Conservation (phyloP, 2,888 invertebrate genomes). For the Pandemis cinnamomeana region DNA sequence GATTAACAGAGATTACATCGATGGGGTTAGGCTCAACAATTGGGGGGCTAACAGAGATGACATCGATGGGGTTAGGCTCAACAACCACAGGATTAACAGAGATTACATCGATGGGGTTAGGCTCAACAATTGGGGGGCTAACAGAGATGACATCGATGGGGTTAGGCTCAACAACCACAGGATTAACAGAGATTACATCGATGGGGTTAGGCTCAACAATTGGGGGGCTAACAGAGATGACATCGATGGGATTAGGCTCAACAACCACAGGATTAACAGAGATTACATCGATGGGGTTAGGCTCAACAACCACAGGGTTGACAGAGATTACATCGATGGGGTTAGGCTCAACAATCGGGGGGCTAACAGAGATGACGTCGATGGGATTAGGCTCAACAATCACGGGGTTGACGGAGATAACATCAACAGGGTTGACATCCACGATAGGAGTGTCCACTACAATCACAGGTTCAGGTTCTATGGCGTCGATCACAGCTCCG, state of each 20-base stretch:
- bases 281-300: slow-evolving; percentile 14
- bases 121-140: not conserved
- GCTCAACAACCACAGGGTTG: not conserved
- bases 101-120: no score
- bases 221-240: not conserved
- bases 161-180: not conserved
- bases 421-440: slow-evolving; percentile 38
- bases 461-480: slow-evolving; percentile 20
- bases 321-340: slow-evolving; percentile 9
- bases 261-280: not conserved
- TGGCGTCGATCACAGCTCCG: slow-evolving; percentile 35
- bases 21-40: slow-evolving; percentile 12
- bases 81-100: no score
- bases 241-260: not conserved
- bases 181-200: not conserved
- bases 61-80: slow-evolving; percentile 42
- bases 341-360: slow-evolving; percentile 11
- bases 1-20: not conserved
- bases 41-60: slow-evolving; percentile 25
- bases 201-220: not conserved
- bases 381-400: slow-evolving; percentile 13
- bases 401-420: slow-evolving; percentile 29
- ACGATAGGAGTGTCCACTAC: slow-evolving; percentile 29
- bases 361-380: slow-evolving; percentile 1
- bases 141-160: not conserved